Percentiles rank a stretch among this genome's conserved stretches.
Evolutionary conservation across 2,113 vertebrate species (phyloP).

Genomic region (Sturnira hondurensis): DNA sequence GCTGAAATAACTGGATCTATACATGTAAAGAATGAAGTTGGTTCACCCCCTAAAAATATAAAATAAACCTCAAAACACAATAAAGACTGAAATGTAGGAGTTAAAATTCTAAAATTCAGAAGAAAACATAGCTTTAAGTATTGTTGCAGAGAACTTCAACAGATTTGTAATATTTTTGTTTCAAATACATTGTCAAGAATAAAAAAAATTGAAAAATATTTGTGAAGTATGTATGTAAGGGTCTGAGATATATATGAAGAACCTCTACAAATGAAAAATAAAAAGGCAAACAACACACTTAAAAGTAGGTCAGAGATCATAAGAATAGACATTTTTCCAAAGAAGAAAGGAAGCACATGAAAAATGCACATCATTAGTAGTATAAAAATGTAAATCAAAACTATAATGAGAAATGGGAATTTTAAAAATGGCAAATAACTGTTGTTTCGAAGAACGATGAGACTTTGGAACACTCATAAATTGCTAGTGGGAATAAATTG

Average conservation of each 20-base stretch:
- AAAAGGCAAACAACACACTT: neutral
- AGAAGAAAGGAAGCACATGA: neutral
- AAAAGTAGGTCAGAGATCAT: neutral
- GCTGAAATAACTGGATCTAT: neutral
- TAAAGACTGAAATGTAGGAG: neutral
- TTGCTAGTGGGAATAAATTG: neutral
- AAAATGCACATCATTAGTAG: neutral
- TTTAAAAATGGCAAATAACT: neutral
- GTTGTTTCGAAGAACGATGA: neutral
- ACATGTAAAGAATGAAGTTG: neutral
- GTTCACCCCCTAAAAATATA: neutral
- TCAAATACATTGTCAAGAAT: neutral
- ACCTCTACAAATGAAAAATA: neutral
- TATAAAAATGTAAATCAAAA: neutral
- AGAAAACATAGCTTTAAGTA: neutral
- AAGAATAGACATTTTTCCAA: neutral
- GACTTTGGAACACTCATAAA: neutral
- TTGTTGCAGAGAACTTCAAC: neutral
- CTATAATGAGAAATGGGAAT: neutral
- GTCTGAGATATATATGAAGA: neutral
- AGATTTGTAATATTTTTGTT: neutral
- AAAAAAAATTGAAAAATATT: neutral
- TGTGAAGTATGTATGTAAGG: neutral
- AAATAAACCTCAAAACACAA: neutral
- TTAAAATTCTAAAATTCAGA: neutral